Evolutionary conservation across 2,888 invertebrate species (phyloP).

Genomic region (Papilio gigon): DNA sequence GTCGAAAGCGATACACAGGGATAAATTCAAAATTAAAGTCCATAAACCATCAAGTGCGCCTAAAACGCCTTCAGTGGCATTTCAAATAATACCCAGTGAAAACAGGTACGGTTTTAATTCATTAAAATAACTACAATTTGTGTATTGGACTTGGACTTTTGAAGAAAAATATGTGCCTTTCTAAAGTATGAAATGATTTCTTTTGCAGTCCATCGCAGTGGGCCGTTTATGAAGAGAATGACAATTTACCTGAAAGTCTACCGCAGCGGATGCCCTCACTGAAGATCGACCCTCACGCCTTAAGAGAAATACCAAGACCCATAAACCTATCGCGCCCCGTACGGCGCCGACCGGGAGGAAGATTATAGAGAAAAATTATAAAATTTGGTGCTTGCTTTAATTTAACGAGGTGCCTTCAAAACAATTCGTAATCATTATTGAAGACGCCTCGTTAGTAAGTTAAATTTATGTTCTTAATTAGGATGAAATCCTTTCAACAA

Average conservation of each 20-base stretch:
- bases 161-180: not conserved
- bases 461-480: not conserved
- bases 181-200: not conserved
- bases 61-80: slow-evolving; percentile 74
- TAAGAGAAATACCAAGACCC: slow-evolving; percentile 74
- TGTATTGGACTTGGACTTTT: no score
- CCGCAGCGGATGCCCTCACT: slow-evolving; percentile 68
- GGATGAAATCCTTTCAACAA: slow-evolving; percentile 2
- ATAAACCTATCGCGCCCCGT: slow-evolving; percentile 60
- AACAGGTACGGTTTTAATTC: slow-evolving; percentile 62
- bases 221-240: slow-evolving; percentile 75
- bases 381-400: slow-evolving; percentile 33
- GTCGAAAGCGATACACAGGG: slow-evolving; percentile 49
- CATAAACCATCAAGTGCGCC: slow-evolving; percentile 61
- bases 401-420: slow-evolving; percentile 27
- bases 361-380: slow-evolving; percentile 42
- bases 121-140: no score
- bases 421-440: not conserved
- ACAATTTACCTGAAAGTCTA: slow-evolving; percentile 58
- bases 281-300: slow-evolving; percentile 69
- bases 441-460: slow-evolving; percentile 29
- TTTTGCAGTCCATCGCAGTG: slow-evolving; percentile 72
- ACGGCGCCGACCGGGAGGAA: slow-evolving; percentile 61
- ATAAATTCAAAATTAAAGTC: slow-evolving; percentile 51
- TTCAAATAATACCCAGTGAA: slow-evolving; percentile 79